These are phyloP conservation scores for Macrocentrus cingulum DNA, from an alignment of 1,140 invertebrate species.

Conservation along the genomic window DNA sequence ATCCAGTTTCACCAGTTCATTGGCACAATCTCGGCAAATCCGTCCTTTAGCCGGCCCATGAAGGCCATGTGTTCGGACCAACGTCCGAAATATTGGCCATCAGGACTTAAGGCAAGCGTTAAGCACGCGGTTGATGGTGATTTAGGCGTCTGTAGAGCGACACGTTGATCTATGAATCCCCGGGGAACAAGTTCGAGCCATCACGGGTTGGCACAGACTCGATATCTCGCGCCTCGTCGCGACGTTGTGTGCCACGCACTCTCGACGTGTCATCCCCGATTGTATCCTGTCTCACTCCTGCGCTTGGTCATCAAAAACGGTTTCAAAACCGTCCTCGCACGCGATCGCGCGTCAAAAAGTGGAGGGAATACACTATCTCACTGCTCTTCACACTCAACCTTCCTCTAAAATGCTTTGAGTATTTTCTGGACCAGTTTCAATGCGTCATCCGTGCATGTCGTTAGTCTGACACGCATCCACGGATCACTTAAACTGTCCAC, in stretches of 20 bases:
- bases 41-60: no score
- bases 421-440: constrained; percentile 13
- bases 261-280: neutral
- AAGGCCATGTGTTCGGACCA: no score
- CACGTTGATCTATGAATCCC: constrained; percentile 36
- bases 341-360: constrained; percentile 10
- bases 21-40: no score
- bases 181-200: constrained; percentile 46
- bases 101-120: no score
- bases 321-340: neutral
- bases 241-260: neutral
- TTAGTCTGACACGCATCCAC: no score
- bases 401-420: constrained; percentile 2
- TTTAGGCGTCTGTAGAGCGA: constrained; percentile 33
- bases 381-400: constrained; percentile 22
- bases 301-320: neutral
- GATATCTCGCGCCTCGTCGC: constrained; percentile 40
- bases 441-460: constrained; percentile 13
- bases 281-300: constrained; percentile 3
- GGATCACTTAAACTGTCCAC: no score
- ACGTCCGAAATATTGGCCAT: no score
- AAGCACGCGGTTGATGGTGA: no score
- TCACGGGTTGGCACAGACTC: constrained; percentile 54
- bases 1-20: no score
- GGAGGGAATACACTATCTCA: constrained; percentile 15